Conservation (phyloP, 2,888 invertebrate species). For the Mellilla xanthometata region DNA sequence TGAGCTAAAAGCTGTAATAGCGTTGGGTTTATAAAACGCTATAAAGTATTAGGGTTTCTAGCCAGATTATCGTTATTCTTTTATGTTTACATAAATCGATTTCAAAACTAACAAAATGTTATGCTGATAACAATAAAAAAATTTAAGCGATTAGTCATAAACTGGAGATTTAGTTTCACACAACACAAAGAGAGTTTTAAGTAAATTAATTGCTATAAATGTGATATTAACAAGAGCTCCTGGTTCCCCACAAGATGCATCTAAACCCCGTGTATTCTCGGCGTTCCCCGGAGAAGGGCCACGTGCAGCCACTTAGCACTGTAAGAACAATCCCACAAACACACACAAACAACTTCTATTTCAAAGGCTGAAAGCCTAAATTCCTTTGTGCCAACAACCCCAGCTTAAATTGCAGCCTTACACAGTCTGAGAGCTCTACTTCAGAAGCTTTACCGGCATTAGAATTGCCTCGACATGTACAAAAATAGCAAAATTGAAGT, state of each 20-base stretch:
- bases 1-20: too few species aligned
- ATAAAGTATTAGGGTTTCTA: too few species aligned
- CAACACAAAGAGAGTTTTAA: too few species aligned
- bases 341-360: slow-evolving; percentile 48
- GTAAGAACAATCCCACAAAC: slow-evolving; percentile 53
- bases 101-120: too few species aligned
- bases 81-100: too few species aligned
- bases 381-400: slow-evolving; percentile 46
- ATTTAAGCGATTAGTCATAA: too few species aligned
- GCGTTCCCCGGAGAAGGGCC: slow-evolving; percentile 58
- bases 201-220: slow-evolving; percentile 69
- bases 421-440: slow-evolving; percentile 68
- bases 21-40: too few species aligned
- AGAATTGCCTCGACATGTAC: slow-evolving; percentile 73
- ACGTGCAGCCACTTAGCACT: slow-evolving; percentile 78
- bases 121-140: too few species aligned
- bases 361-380: slow-evolving; percentile 52
- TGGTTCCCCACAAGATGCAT: slow-evolving; percentile 71
- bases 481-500: slow-evolving; percentile 71
- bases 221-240: slow-evolving; percentile 64
- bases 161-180: too few species aligned
- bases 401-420: slow-evolving; percentile 60
- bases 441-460: slow-evolving; percentile 70
- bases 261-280: slow-evolving; percentile 64
- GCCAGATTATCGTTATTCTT: too few species aligned